These are phyloP conservation scores for Aptenodytes patagonicus DNA, from an alignment of 2,113 vertebrate species.

Conservation along the genomic window DNA sequence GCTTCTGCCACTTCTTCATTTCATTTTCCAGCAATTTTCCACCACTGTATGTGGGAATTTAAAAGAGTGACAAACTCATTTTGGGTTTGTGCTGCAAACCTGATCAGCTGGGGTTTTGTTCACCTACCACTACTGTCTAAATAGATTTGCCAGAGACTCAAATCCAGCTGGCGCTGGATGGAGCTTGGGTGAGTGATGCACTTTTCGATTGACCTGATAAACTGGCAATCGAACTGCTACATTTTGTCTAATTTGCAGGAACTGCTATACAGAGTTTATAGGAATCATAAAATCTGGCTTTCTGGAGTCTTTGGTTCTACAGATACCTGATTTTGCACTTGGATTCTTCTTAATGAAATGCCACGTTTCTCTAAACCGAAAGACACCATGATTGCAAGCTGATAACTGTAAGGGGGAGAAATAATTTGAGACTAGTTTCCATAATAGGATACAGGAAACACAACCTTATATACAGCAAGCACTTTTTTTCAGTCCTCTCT, in stretches of 20 bases:
- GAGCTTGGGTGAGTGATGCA: neutral
- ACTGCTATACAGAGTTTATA: neutral
- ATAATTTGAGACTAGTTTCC: neutral
- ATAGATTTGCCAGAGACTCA: neutral
- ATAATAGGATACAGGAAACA: neutral
- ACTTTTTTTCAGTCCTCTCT: neutral
- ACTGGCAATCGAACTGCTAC: neutral
- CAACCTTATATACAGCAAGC: neutral
- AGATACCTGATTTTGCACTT: neutral
- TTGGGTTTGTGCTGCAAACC: constrained; percentile 13
- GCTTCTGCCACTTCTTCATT: constrained; percentile 40
- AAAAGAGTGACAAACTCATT: constrained; percentile 54
- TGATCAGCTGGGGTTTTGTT: neutral
- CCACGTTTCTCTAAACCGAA: neutral
- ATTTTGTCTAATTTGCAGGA: neutral
- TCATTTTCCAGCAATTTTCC: constrained; percentile 27
- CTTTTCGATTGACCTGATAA: neutral
- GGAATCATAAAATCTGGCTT: neutral
- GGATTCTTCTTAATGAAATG: neutral
- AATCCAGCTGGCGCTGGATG: neutral
- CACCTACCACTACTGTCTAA: neutral
- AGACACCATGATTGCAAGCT: neutral
- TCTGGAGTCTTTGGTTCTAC: neutral
- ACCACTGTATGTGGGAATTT: neutral
- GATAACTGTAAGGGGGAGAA: neutral